phyloP scores from a whole-genome alignment of 2,797 vertebrate genomes.

The Sebastes steindachneri region DNA sequence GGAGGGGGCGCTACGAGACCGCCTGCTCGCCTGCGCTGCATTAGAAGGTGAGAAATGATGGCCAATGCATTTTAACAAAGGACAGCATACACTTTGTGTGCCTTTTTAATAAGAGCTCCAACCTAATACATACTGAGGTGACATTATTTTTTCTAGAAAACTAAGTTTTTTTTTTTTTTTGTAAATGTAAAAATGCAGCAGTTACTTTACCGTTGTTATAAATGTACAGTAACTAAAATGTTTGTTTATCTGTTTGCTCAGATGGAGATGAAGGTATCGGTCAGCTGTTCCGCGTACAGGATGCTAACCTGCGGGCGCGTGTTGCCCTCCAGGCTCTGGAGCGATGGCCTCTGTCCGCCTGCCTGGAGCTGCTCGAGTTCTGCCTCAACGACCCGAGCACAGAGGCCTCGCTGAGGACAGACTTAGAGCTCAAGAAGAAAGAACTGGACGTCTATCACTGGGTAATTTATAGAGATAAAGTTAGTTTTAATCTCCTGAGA shows the following conservation, averaged over 20 bases:
- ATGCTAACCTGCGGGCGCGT: slow-evolving; percentile 85
- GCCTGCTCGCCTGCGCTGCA: slow-evolving; percentile 88
- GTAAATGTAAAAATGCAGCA: not conserved
- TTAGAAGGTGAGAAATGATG: slow-evolving; percentile 84
- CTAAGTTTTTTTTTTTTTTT: no score
- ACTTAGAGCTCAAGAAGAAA: slow-evolving; percentile 84
- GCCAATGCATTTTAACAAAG: not conserved
- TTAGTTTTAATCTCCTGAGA: not conserved
- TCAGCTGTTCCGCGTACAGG: slow-evolving; percentile 88
- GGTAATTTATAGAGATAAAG: slow-evolving; percentile 76
- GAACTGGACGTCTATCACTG: slow-evolving; percentile 90
- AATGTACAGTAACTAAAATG: not conserved
- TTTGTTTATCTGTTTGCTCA: not conserved
- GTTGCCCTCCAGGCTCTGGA: slow-evolving; percentile 87
- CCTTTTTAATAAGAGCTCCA: not conserved
- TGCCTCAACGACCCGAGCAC: slow-evolving; percentile 87
- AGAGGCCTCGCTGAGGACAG: slow-evolving; percentile 73
- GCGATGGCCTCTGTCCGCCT: slow-evolving; percentile 89
- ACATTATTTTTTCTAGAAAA: not conserved
- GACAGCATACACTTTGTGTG: not conserved
- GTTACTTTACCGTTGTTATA: not conserved
- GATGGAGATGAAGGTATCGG: slow-evolving; percentile 82
- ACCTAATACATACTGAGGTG: not conserved
- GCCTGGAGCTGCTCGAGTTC: slow-evolving; percentile 91
- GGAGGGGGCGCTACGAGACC: slow-evolving; percentile 84